phyloP scores from a whole-genome alignment of 2,113 vertebrate genomes.

The Podocnemis expansa region DNA sequence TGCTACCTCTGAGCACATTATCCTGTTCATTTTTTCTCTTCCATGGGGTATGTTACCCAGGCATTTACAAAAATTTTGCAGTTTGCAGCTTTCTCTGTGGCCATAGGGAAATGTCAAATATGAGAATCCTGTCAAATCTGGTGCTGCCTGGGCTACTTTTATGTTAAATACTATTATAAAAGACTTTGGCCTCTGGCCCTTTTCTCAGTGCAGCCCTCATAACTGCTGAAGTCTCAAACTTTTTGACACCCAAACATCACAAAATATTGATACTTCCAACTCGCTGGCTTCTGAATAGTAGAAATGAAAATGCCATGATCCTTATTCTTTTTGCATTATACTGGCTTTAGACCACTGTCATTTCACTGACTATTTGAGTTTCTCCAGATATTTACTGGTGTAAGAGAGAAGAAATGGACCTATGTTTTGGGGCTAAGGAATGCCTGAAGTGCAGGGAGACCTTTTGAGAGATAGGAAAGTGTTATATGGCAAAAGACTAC shows the following conservation, averaged over 20 bases:
- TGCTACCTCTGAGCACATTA: neutral
- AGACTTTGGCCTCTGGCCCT: neutral
- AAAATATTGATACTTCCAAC: neutral
- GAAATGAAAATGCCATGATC: neutral
- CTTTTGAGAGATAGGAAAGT: neutral
- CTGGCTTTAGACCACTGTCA: neutral
- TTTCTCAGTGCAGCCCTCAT: neutral
- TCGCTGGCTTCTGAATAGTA: neutral
- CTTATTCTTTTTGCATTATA: neutral
- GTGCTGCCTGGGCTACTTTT: conserved; percentile 13
- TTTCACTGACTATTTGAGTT: neutral
- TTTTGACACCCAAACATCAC: neutral
- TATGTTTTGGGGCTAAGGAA: neutral
- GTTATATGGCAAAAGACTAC: neutral
- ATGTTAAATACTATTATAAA: conserved; percentile 17
- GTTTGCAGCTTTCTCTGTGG: conserved; percentile 67
- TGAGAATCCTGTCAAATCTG: neutral
- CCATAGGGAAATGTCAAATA: neutral
- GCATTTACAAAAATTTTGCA: neutral
- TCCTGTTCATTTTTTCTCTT: neutral
- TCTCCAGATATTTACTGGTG: neutral
- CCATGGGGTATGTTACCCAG: neutral
- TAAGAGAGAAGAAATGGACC: neutral
- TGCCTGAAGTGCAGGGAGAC: neutral
- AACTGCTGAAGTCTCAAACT: neutral